phyloP scores from a whole-genome alignment of 2,113 vertebrate genomes.

The Hemibagrus wyckioides region DNA sequence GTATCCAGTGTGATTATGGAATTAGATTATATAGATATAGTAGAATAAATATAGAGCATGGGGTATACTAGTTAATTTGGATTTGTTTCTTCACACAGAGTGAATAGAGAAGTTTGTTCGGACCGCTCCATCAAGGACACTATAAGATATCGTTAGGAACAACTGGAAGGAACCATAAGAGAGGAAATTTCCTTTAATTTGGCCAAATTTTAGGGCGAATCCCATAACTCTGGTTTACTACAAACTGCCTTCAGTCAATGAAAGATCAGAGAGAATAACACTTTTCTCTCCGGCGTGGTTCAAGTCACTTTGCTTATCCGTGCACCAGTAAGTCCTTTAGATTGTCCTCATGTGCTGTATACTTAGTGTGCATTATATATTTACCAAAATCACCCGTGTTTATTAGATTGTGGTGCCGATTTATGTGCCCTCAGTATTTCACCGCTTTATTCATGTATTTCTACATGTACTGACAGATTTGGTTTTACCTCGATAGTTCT shows the following conservation, averaged over 20 bases:
- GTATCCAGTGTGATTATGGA: no score
- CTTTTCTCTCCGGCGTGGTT: not conserved
- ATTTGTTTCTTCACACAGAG: not conserved
- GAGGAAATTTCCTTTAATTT: not conserved
- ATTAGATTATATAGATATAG: no score
- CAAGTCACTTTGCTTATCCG: not conserved
- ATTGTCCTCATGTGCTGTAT: not conserved
- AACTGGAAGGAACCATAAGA: not conserved
- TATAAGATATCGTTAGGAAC: not conserved
- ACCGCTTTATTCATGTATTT: not conserved
- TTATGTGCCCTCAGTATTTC: not conserved
- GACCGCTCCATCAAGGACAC: not conserved
- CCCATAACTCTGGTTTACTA: not conserved
- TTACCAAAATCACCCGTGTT: not conserved
- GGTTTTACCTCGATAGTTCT: slow-evolving; percentile 88
- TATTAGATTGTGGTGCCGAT: not conserved
- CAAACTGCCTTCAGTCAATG: not conserved
- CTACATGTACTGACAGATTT: not conserved
- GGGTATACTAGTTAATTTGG: not conserved
- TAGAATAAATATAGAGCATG: not conserved
- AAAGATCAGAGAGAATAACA: not conserved
- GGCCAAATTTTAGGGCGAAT: not conserved
- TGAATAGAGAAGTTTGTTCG: not conserved
- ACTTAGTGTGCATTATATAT: not conserved
- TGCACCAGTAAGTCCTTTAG: not conserved